Evolutionary conservation across 2,888 invertebrate species (phyloP).

Genomic region (Tenthredo notha): DNA sequence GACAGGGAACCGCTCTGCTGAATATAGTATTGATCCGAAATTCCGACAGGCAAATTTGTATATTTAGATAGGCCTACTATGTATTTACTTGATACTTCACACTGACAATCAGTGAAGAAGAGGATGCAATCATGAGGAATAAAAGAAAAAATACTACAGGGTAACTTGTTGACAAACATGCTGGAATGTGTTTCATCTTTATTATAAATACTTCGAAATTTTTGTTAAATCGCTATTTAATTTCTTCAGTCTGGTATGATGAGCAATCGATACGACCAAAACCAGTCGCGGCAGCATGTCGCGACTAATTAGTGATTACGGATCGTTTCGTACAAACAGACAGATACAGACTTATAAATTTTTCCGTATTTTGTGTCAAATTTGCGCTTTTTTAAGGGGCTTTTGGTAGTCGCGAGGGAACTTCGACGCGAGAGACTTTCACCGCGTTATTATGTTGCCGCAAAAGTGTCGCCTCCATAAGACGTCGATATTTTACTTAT

Average conservation of each 20-base stretch:
- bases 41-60: background rate
- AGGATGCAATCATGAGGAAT: background rate
- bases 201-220: background rate
- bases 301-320: background rate
- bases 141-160: background rate
- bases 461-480: too few species aligned
- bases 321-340: background rate
- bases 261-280: background rate
- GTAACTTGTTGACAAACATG: background rate
- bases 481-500: too few species aligned
- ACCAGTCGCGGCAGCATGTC: background rate
- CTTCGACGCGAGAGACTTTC: too few species aligned
- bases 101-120: background rate
- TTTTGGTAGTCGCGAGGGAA: too few species aligned
- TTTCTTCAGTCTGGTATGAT: background rate
- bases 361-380: background rate
- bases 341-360: background rate
- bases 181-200: background rate
- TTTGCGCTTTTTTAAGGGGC: background rate
- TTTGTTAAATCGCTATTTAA: constrained; percentile 10
- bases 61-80: background rate
- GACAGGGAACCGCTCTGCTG: background rate
- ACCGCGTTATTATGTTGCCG: too few species aligned
- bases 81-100: background rate
- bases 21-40: constrained; percentile 21